These are phyloP conservation scores for Caenorhabditis sp. DNA, from an alignment of 2,888 invertebrate species.

Conservation along the genomic window DNA sequence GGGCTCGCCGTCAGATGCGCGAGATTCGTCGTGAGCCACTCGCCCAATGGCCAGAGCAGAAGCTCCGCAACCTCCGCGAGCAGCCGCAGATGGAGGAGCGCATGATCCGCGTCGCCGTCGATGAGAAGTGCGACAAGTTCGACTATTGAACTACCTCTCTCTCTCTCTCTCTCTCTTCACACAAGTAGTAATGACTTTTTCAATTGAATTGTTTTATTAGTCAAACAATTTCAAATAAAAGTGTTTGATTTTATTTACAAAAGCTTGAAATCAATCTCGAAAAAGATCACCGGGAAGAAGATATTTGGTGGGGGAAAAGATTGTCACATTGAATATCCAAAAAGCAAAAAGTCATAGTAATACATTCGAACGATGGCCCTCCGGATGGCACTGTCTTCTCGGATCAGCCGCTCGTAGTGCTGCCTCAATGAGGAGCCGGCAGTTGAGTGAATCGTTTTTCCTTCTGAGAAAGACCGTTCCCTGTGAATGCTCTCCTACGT, in stretches of 20 bases:
- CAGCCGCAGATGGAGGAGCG: slow-evolving; percentile 47
- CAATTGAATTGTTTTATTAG: slow-evolving; percentile 42
- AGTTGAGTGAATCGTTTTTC: slow-evolving; percentile 34
- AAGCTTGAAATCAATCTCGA: neutral
- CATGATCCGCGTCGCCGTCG: slow-evolving; percentile 30
- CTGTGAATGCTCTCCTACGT: neutral
- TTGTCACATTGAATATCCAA: slow-evolving; percentile 30
- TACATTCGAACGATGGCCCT: slow-evolving; percentile 40
- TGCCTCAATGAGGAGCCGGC: slow-evolving; percentile 8
- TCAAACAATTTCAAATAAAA: slow-evolving; percentile 37
- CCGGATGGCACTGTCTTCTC: slow-evolving; percentile 26
- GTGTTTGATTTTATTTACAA: neutral
- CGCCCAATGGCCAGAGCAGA: slow-evolving; percentile 37
- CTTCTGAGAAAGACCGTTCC: slow-evolving; percentile 4
- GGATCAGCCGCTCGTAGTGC: slow-evolving; percentile 18
- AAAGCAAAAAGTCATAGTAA: slow-evolving; percentile 35
- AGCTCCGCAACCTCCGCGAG: slow-evolving; percentile 35
- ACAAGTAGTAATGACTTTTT: slow-evolving; percentile 27
- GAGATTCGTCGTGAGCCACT: slow-evolving; percentile 51
- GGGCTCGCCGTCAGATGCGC: slow-evolving; percentile 57
- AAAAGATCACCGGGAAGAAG: neutral
- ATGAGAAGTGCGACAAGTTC: slow-evolving; percentile 51
- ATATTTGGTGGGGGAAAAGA: neutral
- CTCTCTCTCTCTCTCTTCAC: neutral
- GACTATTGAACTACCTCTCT: slow-evolving; percentile 40